These are phyloP conservation scores for Narcine bancroftii DNA, from an alignment of 2,113 vertebrate species.

Conservation along the genomic window DNA sequence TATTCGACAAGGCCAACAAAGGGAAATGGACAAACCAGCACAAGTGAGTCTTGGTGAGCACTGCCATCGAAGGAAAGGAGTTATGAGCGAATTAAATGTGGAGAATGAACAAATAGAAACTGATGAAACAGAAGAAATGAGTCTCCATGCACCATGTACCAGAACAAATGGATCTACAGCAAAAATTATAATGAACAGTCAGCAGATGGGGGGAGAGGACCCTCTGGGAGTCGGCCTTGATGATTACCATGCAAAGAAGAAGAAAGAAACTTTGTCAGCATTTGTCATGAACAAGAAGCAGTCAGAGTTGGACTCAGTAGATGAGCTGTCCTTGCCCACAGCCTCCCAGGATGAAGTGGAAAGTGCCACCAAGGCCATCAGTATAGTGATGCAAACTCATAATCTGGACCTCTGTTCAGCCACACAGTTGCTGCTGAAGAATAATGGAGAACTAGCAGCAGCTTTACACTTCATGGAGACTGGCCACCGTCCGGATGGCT, in stretches of 20 bases:
- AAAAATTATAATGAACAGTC: slow-evolving; percentile 32
- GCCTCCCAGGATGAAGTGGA: slow-evolving; percentile 46
- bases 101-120: neutral
- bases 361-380: slow-evolving; percentile 55
- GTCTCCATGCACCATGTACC: neutral
- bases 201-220: slow-evolving; percentile 31
- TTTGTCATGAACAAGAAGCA: slow-evolving; percentile 40
- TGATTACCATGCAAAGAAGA: neutral
- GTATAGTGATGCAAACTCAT: slow-evolving; percentile 63
- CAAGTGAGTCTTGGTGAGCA: no score
- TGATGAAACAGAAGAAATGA: neutral
- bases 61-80: no score
- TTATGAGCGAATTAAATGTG: no score
- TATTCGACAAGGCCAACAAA: neutral
- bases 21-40: neutral
- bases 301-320: slow-evolving; percentile 37
- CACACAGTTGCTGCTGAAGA: slow-evolving; percentile 77
- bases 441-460: slow-evolving; percentile 67
- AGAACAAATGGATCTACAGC: neutral
- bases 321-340: slow-evolving; percentile 44
- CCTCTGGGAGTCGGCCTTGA: neutral
- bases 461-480: slow-evolving; percentile 60
- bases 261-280: neutral
- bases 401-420: slow-evolving; percentile 65
- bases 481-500: slow-evolving; percentile 57